Base-by-base conservation (phyloP, 2,797 vertebrate species). In the Schizothorax lantsangensis region DNA sequence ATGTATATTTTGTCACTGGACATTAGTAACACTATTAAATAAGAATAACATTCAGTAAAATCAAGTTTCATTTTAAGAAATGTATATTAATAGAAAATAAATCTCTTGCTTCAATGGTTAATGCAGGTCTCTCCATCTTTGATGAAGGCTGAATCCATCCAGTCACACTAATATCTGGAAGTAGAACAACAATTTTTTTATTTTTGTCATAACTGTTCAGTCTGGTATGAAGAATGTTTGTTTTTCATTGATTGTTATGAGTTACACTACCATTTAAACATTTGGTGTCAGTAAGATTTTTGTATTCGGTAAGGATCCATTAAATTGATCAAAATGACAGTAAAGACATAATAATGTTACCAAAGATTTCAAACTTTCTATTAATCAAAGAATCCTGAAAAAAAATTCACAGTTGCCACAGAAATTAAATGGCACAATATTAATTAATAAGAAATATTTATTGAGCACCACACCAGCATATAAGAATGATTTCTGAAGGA, bases 11-110 rank as follows among this genome's bases (percentile, higher is more conserved):
- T 90, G 88, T 93, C 91, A 92, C 82, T 74, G 88, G 77, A 83
- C 45, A 81, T 86, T 75, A 87, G 86, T 78, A 85, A 88, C 74
- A 85, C 73, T 93, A 93, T 92, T 91, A 88, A 89, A 83, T 93
- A 92, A 92, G 92, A 93, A 91, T 92, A 94, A 94, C 93, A 94
- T 94, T 95, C 92, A 92, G 92, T 95, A 93, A 94, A 95, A 95
- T 95, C 93, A 95, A 93, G 93, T 90, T 89, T 93, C 83, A 90
- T 57, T 95, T 95, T 92, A 93, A 91, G 92, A 92, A 93, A 92
- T 91, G 89, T 92, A 94, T 91, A 94, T 90, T 92, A 95, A 94
- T 94, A 95, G 94, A 95, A 94, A 92, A 87, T 81, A 93, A 93
- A 94, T 92, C 91, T 95, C 92, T 95, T 91, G 92, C 90, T 93